Percentiles rank a stretch among this genome's conserved stretches.
These are phyloP conservation scores for Pseudococcus viburni DNA, from an alignment of 2,888 invertebrate species.

Conservation along the genomic window DNA sequence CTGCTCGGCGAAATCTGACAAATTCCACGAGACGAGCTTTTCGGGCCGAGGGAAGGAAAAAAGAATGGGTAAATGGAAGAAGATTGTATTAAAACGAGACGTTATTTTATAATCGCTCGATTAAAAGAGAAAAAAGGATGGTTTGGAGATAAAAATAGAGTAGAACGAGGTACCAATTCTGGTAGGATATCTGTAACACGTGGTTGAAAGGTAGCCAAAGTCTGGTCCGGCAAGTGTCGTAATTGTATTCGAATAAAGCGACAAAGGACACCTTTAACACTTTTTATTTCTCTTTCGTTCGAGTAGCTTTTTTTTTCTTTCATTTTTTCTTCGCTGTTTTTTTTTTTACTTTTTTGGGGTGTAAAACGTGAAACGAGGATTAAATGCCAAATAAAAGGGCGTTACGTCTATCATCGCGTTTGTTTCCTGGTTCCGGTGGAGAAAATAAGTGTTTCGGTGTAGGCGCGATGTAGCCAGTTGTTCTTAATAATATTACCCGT, in stretches of 20 bases:
- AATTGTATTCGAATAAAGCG: conserved; percentile 2
- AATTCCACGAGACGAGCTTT: not conserved
- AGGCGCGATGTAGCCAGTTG: not conserved
- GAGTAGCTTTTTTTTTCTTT: too few relatives aligned
- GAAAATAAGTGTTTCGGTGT: not conserved
- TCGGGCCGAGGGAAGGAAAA: not conserved
- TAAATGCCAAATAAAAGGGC: conserved; percentile 21
- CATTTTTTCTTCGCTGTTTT: not conserved
- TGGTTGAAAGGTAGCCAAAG: conserved; percentile 20
- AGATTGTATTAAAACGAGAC: conserved; percentile 16
- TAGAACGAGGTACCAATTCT: not conserved
- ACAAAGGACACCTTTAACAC: not conserved
- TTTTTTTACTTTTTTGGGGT: not conserved
- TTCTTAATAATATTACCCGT: not conserved
- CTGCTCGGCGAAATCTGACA: not conserved
- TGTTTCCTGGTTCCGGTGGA: not conserved
- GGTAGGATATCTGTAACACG: not conserved
- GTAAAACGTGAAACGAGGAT: not conserved
- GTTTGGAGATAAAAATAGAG: not conserved
- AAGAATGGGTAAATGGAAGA: not conserved
- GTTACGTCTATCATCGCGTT: conserved; percentile 12
- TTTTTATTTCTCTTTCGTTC: not conserved
- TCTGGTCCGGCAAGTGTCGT: not conserved
- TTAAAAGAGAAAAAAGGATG: not conserved
- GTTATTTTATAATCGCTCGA: conserved; percentile 16